Evolutionary conservation across 2,888 invertebrate genomes (phyloP).

Genomic region (Callosobruchus maculatus): DNA sequence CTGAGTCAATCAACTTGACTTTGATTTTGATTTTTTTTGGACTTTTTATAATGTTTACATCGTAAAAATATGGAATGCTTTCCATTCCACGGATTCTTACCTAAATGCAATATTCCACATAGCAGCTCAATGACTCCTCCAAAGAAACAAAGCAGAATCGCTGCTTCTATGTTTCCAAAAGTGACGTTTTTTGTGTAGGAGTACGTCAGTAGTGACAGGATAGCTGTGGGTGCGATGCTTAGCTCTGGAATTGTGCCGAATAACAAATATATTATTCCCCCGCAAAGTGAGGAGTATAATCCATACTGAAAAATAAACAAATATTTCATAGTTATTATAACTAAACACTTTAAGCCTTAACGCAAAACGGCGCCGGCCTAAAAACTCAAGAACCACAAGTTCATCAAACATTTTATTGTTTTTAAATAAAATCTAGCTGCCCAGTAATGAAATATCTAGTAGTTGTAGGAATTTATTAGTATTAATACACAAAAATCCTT

Average conservation of each 20-base stretch:
- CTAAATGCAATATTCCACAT: constrained; percentile 63
- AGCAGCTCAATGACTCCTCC: constrained; percentile 62
- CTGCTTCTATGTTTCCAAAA: constrained; percentile 55
- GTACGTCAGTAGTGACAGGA: constrained; percentile 70
- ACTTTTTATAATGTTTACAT: too few relatives aligned
- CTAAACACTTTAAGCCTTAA: too few relatives aligned
- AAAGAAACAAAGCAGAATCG: constrained; percentile 63
- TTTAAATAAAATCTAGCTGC: too few relatives aligned
- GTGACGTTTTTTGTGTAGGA: constrained; percentile 54
- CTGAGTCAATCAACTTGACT: too few relatives aligned
- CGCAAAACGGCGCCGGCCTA: too few relatives aligned
- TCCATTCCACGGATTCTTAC: constrained; percentile 41
- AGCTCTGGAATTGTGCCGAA: constrained; percentile 70
- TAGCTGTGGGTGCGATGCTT: constrained; percentile 70
- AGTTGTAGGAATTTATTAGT: too few relatives aligned
- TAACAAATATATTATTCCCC: constrained; percentile 73
- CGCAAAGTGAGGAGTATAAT: constrained; percentile 76
- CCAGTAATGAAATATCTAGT: too few relatives aligned
- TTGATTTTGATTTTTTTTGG: too few relatives aligned
- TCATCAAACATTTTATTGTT: too few relatives aligned
- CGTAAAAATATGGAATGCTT: neutral
- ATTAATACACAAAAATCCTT: too few relatives aligned
- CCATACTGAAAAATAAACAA: constrained; percentile 63
- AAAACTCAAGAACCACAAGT: too few relatives aligned
- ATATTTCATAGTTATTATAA: neutral